phyloP scores from a whole-genome alignment of 2,797 vertebrate species.

The Tympanoctomys barrerae region DNA sequence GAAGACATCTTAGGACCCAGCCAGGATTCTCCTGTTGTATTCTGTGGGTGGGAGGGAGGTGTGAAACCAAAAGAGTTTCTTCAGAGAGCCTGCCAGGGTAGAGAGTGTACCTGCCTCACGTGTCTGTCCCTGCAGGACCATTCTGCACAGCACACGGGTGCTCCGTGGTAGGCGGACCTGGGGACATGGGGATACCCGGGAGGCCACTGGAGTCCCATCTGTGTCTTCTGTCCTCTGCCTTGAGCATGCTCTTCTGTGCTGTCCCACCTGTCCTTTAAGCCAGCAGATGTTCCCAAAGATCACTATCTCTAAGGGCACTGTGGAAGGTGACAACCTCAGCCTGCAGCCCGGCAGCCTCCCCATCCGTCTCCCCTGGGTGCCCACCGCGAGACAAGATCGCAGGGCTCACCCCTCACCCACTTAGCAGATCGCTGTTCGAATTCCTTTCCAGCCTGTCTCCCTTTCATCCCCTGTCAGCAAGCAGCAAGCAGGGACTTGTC shows the following conservation, averaged over 20 bases:
- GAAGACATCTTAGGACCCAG: neutral
- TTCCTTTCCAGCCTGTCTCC: constrained; percentile 23
- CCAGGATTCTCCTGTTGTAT: neutral
- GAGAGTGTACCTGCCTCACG: neutral
- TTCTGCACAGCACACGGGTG: neutral
- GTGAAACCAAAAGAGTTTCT: neutral
- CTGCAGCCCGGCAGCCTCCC: neutral
- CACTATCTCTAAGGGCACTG: neutral
- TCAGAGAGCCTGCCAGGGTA: neutral
- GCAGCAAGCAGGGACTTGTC: constrained; percentile 66
- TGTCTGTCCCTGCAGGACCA: neutral
- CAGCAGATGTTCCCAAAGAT: neutral
- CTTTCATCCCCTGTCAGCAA: constrained; percentile 60
- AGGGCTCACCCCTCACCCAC: neutral
- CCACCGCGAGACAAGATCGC: neutral
- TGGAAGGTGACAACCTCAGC: neutral
- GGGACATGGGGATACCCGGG: neutral
- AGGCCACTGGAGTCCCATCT: neutral
- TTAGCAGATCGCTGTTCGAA: neutral
- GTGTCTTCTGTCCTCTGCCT: neutral
- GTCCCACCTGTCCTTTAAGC: neutral
- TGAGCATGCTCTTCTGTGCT: neutral
- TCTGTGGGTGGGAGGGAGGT: neutral
- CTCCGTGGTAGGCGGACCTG: neutral
- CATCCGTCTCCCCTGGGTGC: neutral